Conservation (phyloP, 2,113 vertebrate species). For the Morone saxatilis region DNA sequence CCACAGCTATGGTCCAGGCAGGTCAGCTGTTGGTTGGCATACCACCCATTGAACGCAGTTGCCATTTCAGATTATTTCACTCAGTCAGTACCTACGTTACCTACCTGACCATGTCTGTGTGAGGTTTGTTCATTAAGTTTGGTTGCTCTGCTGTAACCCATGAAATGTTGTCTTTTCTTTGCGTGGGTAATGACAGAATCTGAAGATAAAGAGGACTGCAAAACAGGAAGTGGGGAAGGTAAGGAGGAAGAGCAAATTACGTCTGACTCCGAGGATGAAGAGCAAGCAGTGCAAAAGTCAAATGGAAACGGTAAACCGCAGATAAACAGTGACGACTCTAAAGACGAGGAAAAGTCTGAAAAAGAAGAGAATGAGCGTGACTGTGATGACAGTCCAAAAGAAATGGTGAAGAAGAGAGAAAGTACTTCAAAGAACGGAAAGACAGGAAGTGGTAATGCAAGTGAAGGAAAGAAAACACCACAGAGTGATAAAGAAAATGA, state of each 20-base stretch:
- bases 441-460: slow-evolving; percentile 8
- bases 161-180: slow-evolving; percentile 2
- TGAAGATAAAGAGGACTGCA: slow-evolving; percentile 6
- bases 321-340: slow-evolving; percentile 6
- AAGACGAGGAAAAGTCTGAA: slow-evolving; percentile 46
- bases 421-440: background rate
- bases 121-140: background rate
- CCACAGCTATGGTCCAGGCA: background rate
- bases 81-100: background rate
- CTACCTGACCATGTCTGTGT: background rate
- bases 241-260: slow-evolving; percentile 24
- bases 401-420: slow-evolving; percentile 43
- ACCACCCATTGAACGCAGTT: background rate
- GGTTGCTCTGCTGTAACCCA: background rate
- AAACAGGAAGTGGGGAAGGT: slow-evolving; percentile 38
- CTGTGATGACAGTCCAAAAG: slow-evolving; percentile 23
- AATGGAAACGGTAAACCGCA: background rate
- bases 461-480: slow-evolving; percentile 66
- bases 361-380: slow-evolving; percentile 10
- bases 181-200: slow-evolving; percentile 47
- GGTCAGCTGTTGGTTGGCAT: background rate
- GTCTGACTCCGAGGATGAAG: slow-evolving; percentile 26
- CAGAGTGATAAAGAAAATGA: slow-evolving; percentile 36
- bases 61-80: background rate
- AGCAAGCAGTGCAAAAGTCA: slow-evolving; percentile 28